A percentile compares a stretch with the other conserved stretches of the same genome.
Evolutionary conservation across 2,113 vertebrate genomes (phyloP).

Genomic region (Scolopax mira): DNA sequence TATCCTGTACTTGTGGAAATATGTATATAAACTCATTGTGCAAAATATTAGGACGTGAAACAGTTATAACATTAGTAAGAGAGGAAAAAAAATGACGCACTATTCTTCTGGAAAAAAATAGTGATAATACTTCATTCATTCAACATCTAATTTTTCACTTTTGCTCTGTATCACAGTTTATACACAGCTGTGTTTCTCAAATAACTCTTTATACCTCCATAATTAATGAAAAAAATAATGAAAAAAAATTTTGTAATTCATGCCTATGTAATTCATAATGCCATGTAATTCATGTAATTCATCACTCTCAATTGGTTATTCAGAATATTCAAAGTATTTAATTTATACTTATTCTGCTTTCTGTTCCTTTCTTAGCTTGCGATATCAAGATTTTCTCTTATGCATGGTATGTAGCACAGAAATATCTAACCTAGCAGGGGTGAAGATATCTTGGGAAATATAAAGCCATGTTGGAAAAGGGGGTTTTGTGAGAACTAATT

Average conservation of each 20-base stretch:
- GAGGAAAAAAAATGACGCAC: accelerated
- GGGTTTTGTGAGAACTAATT: not conserved
- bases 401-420: not conserved
- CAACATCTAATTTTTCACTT: not conserved
- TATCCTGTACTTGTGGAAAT: not conserved
- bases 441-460: not conserved
- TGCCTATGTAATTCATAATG: not conserved
- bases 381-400: not conserved
- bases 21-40: not conserved
- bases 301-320: not conserved
- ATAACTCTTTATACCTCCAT: not conserved
- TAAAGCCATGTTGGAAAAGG: not conserved
- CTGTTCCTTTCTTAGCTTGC: not conserved
- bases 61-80: not conserved
- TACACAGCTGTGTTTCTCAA: not conserved
- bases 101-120: not conserved
- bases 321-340: not conserved
- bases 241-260: not conserved
- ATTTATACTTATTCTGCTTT: not conserved
- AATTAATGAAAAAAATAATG: not conserved
- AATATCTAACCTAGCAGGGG: not conserved
- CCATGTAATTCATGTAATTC: not conserved
- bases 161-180: not conserved
- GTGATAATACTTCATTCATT: not conserved
- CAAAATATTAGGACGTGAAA: not conserved